Evolutionary conservation across 2,797 vertebrate species (phyloP).

Genomic region (Mastacembelus armatus): DNA sequence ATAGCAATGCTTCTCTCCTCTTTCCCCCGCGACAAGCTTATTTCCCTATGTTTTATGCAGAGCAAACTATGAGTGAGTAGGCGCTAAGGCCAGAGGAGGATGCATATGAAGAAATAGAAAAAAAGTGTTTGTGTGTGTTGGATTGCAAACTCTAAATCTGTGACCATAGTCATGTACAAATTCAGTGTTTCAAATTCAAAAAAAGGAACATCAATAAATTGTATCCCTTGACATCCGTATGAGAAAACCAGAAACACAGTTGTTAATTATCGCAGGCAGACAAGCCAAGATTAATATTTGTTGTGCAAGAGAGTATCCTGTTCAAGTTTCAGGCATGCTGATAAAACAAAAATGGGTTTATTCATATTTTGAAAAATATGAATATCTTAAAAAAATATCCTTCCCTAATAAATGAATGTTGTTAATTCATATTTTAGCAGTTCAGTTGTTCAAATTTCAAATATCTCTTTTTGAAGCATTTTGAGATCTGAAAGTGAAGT

Average conservation of each 20-base stretch:
- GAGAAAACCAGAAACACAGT: constrained; percentile 51
- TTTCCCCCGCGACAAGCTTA: constrained; percentile 29
- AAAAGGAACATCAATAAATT: constrained; percentile 48
- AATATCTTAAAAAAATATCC: neutral
- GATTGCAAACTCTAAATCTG: constrained; percentile 30
- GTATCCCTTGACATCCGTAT: constrained; percentile 49
- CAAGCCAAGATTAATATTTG: constrained; percentile 50
- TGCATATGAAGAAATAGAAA: constrained; percentile 13
- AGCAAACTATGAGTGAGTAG: constrained; percentile 29
- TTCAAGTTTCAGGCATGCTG: constrained; percentile 11
- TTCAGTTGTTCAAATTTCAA: neutral
- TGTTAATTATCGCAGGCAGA: constrained; percentile 52
- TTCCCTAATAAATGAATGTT: neutral
- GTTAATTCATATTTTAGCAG: constrained; percentile 8
- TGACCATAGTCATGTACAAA: constrained; percentile 12
- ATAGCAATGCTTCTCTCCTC: constrained; percentile 38
- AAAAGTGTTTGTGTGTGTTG: neutral
- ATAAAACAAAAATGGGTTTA: constrained; percentile 16
- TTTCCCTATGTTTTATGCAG: constrained; percentile 69
- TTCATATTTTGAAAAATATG: neutral
- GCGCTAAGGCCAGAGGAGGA: constrained; percentile 34
- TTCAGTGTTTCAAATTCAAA: constrained; percentile 27
- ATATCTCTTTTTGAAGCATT: neutral
- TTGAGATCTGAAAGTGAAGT: constrained; percentile 1
- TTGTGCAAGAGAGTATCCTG: constrained; percentile 20